Evolutionary conservation across 2,797 vertebrate species (phyloP).

Genomic region (Poecilia gillii): DNA sequence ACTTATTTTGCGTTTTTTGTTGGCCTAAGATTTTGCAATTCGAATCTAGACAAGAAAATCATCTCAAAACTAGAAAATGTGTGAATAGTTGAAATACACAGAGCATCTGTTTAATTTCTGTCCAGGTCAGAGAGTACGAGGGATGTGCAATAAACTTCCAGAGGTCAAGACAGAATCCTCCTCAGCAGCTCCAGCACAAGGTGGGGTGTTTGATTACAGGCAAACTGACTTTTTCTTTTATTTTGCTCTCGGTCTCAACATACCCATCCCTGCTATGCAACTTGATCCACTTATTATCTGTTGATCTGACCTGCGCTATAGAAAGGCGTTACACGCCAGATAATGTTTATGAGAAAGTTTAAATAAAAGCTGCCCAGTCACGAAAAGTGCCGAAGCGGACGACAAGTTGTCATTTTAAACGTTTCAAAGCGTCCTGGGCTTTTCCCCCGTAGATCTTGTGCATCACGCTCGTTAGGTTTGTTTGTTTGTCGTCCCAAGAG

Average conservation of each 20-base stretch:
- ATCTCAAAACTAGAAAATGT: not conserved
- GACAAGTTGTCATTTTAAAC: not conserved
- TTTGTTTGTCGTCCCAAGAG: conserved; percentile 26
- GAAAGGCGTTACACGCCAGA: not conserved
- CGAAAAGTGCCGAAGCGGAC: not conserved
- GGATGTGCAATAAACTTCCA: conserved; percentile 84
- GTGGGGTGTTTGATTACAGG: conserved; percentile 31
- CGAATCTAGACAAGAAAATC: not conserved
- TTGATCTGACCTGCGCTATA: not conserved
- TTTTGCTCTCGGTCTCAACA: not conserved
- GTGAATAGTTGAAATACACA: not conserved
- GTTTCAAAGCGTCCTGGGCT: not conserved
- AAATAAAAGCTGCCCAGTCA: not conserved
- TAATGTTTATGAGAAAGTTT: not conserved
- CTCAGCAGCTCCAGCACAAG: conserved; percentile 32
- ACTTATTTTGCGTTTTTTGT: not conserved
- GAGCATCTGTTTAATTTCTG: not conserved
- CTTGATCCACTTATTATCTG: not conserved
- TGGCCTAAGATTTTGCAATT: not conserved
- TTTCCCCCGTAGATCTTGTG: not conserved
- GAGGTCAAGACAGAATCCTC: conserved; percentile 63
- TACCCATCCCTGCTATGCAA: not conserved
- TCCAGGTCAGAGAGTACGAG: conserved; percentile 70
- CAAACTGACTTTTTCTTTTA: not conserved
- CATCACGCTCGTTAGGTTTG: conserved; percentile 24